Conservation (phyloP, 2,888 invertebrate species). For the Yponomeuta sedellus region DNA sequence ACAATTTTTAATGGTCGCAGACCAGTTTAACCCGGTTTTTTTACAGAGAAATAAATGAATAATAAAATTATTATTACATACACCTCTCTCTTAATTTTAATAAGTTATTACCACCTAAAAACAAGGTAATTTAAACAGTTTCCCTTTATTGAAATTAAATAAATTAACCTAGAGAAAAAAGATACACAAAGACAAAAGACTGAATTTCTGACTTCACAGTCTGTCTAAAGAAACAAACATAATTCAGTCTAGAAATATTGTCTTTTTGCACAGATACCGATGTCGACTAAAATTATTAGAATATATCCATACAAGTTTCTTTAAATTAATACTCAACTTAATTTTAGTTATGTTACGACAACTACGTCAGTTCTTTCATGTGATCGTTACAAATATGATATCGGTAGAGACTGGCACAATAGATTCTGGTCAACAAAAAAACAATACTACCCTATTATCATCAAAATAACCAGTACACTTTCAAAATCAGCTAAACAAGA, state of each 20-base stretch:
- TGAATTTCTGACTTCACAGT: neutral
- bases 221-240: slow-evolving; percentile 35
- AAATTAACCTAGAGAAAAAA: slow-evolving; percentile 1
- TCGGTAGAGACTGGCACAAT: neutral
- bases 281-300: slow-evolving; percentile 43
- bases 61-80: slow-evolving; percentile 4
- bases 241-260: slow-evolving; percentile 68
- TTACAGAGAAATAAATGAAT: neutral
- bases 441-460: neutral
- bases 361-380: slow-evolving; percentile 48
- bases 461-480: neutral
- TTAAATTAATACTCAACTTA: slow-evolving; percentile 51
- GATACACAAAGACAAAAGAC: slow-evolving; percentile 1
- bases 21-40: neutral
- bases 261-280: slow-evolving; percentile 62
- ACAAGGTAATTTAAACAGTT: slow-evolving; percentile 10
- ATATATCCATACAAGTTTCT: slow-evolving; percentile 20
- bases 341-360: slow-evolving; percentile 47
- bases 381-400: slow-evolving; percentile 7
- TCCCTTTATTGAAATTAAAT: neutral
- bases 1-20: neutral
- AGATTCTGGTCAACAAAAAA: neutral
- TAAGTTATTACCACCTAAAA: slow-evolving; percentile 11
- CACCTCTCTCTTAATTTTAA: slow-evolving; percentile 14
- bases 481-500: neutral